Percentiles rank a stretch among this genome's conserved stretches.
Conservation (phyloP, 2,113 vertebrate genomes). For the Tinamus guttatus region DNA sequence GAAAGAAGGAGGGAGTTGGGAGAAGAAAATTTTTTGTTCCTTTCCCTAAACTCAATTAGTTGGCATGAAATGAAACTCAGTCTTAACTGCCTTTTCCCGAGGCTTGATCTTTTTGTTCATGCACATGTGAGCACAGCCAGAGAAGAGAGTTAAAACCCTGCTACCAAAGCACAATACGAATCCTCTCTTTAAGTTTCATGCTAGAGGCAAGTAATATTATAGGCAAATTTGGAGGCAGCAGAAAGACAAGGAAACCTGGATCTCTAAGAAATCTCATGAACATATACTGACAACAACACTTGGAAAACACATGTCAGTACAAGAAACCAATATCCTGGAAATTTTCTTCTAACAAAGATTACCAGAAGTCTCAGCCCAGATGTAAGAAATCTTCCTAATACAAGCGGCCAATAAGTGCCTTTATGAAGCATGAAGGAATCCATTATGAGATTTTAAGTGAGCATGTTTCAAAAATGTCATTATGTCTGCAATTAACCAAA, state of each 20-base stretch:
- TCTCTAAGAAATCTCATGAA: not conserved
- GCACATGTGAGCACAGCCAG: not conserved
- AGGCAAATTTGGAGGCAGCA: not conserved
- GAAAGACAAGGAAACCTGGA: not conserved
- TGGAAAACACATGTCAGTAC: not conserved
- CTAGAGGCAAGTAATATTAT: not conserved
- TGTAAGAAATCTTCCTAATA: not conserved
- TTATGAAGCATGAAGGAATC: not conserved
- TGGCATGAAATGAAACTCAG: not conserved
- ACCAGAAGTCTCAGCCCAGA: not conserved
- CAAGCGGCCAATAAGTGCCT: not conserved
- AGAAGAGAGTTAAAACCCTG: not conserved
- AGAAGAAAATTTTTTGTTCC: not conserved
- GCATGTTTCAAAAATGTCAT: not conserved
- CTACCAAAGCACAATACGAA: not conserved
- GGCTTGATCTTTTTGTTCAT: not conserved
- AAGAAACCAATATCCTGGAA: not conserved
- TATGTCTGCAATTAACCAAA: not conserved
- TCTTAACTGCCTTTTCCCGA: not conserved
- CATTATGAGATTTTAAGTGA: not conserved
- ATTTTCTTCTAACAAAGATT: not conserved
- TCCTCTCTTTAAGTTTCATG: not conserved
- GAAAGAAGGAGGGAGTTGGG: not conserved
- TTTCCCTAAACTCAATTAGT: not conserved
- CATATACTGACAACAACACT: not conserved